phyloP scores from a whole-genome alignment of 1,140 invertebrate species.

The Drosophila simulans region DNA sequence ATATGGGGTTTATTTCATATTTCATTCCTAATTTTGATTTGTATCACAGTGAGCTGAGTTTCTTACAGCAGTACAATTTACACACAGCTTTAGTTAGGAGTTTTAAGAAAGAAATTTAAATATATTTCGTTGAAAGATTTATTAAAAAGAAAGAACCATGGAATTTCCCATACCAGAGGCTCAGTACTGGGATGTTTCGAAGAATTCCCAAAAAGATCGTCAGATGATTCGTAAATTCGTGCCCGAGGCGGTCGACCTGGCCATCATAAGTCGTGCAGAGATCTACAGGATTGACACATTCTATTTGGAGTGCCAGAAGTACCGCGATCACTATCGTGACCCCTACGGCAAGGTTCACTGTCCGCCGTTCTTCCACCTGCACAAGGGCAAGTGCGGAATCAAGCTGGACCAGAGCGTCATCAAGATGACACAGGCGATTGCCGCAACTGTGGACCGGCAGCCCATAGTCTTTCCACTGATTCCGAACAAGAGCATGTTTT shows the following conservation, averaged over 20 bases:
- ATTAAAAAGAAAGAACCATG: conserved; percentile 18
- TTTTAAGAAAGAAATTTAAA: neutral
- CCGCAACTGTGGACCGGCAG: conserved; percentile 34
- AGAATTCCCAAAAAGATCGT: conserved; percentile 36
- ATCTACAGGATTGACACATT: conserved; percentile 46
- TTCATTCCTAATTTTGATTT: neutral
- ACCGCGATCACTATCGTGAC: conserved; percentile 63
- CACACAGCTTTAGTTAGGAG: neutral
- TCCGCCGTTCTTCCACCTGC: conserved; percentile 12
- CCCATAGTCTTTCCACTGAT: conserved; percentile 54
- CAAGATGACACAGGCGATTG: conserved; percentile 10
- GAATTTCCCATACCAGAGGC: conserved; percentile 38
- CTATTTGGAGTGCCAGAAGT: conserved; percentile 61
- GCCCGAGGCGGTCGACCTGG: conserved; percentile 23
- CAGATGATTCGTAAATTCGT: conserved; percentile 33
- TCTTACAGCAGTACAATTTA: neutral
- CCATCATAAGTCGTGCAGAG: conserved; percentile 29
- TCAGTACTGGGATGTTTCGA: conserved; percentile 50
- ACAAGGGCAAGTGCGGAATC: conserved; percentile 37
- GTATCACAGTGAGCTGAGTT: neutral
- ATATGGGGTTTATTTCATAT: neutral
- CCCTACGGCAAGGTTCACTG: conserved; percentile 37
- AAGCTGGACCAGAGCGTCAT: conserved; percentile 20
- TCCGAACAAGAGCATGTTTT: conserved; percentile 17
- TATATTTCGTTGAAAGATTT: conserved; percentile 3